Percentiles rank a stretch among this genome's conserved stretches.
Conservation (phyloP, 2,888 invertebrate species). For the Tricholauxania praeusta region DNA sequence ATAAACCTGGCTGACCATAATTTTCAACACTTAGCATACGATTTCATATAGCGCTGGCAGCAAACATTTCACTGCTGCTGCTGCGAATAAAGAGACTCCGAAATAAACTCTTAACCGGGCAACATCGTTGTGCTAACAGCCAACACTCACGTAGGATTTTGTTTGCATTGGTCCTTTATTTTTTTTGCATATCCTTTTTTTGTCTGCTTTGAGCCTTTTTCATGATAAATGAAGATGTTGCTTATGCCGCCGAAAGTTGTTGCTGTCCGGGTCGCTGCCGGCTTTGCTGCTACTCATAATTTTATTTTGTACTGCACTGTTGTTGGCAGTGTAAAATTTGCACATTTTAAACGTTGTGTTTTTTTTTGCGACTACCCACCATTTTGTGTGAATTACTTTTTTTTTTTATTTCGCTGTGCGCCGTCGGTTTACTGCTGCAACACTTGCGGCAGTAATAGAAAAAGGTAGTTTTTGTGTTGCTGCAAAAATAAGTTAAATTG, state of each 20-base stretch:
- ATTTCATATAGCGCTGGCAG: conserved; percentile 14
- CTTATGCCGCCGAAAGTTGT: background rate
- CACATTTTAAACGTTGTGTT: background rate
- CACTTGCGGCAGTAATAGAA: no score
- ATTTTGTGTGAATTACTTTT: background rate
- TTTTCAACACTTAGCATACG: conserved; percentile 29
- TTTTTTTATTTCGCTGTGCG: no score
- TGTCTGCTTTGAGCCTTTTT: background rate
- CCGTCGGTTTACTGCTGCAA: no score
- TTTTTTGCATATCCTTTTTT: background rate
- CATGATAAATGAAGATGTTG: conserved; percentile 34
- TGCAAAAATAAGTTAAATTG: background rate
- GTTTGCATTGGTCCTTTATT: background rate
- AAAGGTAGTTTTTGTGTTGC: background rate
- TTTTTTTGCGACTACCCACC: background rate
- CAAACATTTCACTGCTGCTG: conserved; percentile 1
- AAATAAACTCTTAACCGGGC: no score
- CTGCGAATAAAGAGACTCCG: background rate
- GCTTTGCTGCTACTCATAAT: conserved; percentile 5
- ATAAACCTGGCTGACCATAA: conserved; percentile 36
- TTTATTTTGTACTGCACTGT: background rate
- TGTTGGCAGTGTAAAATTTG: conserved; percentile 10
- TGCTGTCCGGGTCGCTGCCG: conserved; percentile 14
- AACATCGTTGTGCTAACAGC: no score
- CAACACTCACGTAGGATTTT: no score